Evolutionary conservation across 2,888 invertebrate genomes (phyloP), one percentile per base, ranked within the genome.

Genomic region (Zygaena filipendulae): DNA sequence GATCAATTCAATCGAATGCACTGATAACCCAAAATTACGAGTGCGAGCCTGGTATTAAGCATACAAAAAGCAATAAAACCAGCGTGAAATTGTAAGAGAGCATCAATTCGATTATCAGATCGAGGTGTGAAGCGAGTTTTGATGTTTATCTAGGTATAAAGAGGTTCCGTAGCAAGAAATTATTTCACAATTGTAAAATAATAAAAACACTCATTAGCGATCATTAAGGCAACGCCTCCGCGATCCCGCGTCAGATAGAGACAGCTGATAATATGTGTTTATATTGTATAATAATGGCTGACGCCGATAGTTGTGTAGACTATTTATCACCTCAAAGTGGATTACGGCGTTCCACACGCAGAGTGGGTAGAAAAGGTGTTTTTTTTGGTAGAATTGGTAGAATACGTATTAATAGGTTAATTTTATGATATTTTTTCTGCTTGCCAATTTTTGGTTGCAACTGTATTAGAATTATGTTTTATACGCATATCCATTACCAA

Each of bases 131-230:
- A 79, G 75, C 75, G 75, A 59, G 72, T 72, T 77, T 70, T 55
- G 79, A 79, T 79, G 79, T 77, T 79, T 79, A 77, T 79, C 79
- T 77, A 74, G 64, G 72, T 63, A 71, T 74, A 75, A 75, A 74
- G 72, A 77, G 72, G 71, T 61, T 58, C 66, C 61, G 58, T 68
- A 64, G n/a, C 64, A 69, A 71, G 72, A 71, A 77, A 77, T 77
- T 74, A 77, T 77, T 75, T 77, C 67, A 79, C 71, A 60, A 49
- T 68, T 68, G 62, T 71, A 67, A 75, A 79, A 77, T 77, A 75
- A 75, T 75, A 75, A 75, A 77, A 75, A 68, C 60, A 59, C 68
- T 79, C 67, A 77, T 79, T 79, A 79, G 75, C 75, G 58, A 59
- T 77, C 77, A 79, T 79, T 77, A 75, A 60, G 62, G 49, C 36